Base-by-base conservation (phyloP, 2,888 invertebrate species). In the Platycnemis pennipes region DNA sequence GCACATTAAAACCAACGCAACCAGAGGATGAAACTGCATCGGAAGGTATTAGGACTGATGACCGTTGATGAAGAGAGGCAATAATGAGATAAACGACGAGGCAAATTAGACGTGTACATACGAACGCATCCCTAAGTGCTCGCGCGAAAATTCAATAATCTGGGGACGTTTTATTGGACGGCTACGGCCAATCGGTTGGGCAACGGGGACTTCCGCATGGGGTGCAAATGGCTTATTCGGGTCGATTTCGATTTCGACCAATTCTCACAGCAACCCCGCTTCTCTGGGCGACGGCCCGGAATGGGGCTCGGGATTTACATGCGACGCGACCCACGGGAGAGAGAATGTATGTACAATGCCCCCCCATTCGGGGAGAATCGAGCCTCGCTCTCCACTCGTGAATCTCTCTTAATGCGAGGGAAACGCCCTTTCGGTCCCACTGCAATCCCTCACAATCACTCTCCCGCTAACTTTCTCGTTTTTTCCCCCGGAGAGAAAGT, bases 401-500 rank as follows among this genome's bases (percentile, higher is more conserved):
- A 56, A 56, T 91, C 91, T 91, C 22, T 44, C n/a, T 45, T 11
- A 63, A 69, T 56, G 56, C 13, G 63, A 87, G 69, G 91, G 91
- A 44, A 91, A 91, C 91, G 91, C 91, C 91, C 91, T 45, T 22
- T 87, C n/a, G 44, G 26, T 46, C 87, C 11, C 42, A 37, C 89
- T 53, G 91, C 56, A 63, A n/a, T 44, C 91, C 49, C 42, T 42
- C 89, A 53, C 46, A 16, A n/a, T 11, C 42, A 31, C 88, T 91
- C 22, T 63, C 63, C 37, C 91, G n/a, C 56, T 26, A 13, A 77
- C 77, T 77, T 77, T 77, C 77, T 37, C 77, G 77, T 77, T 77
- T 63, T 63, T 77, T 77, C 91, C n/a, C n/a, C n/a, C 69, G n/a
- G 91, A 63, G 91, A 63, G 91, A 91, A 91, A 91, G 91, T 44